These are phyloP conservation scores for Sebastes melanostomus DNA, from an alignment of 2,797 vertebrate genomes.

Conservation along the genomic window DNA sequence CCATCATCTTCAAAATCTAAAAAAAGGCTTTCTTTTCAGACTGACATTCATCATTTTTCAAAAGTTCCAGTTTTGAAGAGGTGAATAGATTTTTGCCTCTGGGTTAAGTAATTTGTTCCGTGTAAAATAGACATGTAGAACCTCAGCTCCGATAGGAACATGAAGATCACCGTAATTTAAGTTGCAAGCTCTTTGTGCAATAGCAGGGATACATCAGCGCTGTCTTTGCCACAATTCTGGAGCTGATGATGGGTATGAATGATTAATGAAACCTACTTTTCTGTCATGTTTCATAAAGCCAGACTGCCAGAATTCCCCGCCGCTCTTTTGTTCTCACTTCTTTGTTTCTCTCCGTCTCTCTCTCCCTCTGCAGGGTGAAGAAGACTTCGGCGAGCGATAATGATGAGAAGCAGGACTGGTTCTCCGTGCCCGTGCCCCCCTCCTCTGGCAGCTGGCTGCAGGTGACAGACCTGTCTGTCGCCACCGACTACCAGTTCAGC, in stretches of 20 bases:
- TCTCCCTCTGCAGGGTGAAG: constrained; percentile 83
- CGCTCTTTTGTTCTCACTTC: constrained; percentile 61
- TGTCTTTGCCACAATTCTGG: constrained; percentile 48
- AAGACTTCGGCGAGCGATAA: constrained; percentile 69
- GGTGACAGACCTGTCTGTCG: constrained; percentile 86
- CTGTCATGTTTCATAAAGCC: constrained; percentile 74
- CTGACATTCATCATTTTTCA: constrained; percentile 35
- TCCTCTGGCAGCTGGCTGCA: constrained; percentile 77
- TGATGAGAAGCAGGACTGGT: constrained; percentile 86
- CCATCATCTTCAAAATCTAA: neutral
- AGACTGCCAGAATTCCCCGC: constrained; percentile 32
- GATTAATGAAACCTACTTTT: constrained; percentile 78
- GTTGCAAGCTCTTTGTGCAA: constrained; percentile 37
- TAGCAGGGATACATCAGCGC: constrained; percentile 45
- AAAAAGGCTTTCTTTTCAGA: neutral
- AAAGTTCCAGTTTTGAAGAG: constrained; percentile 19
- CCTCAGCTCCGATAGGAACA: constrained; percentile 29
- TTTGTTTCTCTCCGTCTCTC: neutral
- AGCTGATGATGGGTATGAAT: constrained; percentile 71
- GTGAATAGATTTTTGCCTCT: constrained; percentile 8
- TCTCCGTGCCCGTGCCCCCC: constrained; percentile 81
- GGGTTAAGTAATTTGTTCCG: constrained; percentile 43
- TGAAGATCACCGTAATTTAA: constrained; percentile 59
- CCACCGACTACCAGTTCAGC: constrained; percentile 91
- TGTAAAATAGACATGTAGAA: constrained; percentile 23